Percentiles rank a stretch among this genome's conserved stretches.
Conservation (phyloP, 2,797 vertebrate species). For the Petrocephalus sullivani region DNA sequence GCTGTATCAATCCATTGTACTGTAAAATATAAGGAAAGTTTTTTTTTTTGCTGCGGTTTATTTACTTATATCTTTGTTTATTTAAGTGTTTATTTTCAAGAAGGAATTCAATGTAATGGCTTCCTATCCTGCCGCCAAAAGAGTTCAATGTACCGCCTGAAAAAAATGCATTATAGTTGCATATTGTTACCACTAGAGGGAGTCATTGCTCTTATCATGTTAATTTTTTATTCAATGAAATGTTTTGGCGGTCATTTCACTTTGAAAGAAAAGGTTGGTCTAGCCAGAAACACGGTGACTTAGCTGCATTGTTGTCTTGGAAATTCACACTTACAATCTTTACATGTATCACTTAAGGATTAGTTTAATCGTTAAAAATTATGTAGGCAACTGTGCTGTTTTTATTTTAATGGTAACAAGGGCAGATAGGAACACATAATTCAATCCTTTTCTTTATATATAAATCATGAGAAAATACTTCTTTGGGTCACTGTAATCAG, state of each 20-base stretch:
- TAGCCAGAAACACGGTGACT: background rate
- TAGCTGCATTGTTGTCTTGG: background rate
- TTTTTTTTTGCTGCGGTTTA: background rate
- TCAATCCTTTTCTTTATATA: background rate
- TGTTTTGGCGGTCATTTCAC: background rate
- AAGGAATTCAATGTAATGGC: background rate
- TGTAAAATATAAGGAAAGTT: background rate
- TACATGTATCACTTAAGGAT: background rate
- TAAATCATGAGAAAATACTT: background rate
- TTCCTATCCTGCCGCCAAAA: background rate
- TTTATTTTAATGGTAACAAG: background rate
- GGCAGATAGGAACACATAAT: background rate
- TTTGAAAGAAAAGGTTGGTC: background rate
- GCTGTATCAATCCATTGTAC: too few species aligned
- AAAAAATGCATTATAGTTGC: conserved; percentile 30
- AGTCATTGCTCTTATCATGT: conserved; percentile 55
- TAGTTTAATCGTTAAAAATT: background rate
- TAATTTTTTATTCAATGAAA: background rate
- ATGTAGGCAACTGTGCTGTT: background rate
- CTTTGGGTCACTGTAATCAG: background rate
- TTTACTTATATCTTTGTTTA: background rate
- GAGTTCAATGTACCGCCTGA: background rate
- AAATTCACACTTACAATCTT: background rate
- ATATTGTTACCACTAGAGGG: conserved; percentile 54
- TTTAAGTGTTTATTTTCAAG: background rate